Percentiles rank a stretch among this genome's conserved stretches.
These are phyloP conservation scores for Dromococcyx pavoninus DNA, from an alignment of 2,797 vertebrate species.

Conservation along the genomic window DNA sequence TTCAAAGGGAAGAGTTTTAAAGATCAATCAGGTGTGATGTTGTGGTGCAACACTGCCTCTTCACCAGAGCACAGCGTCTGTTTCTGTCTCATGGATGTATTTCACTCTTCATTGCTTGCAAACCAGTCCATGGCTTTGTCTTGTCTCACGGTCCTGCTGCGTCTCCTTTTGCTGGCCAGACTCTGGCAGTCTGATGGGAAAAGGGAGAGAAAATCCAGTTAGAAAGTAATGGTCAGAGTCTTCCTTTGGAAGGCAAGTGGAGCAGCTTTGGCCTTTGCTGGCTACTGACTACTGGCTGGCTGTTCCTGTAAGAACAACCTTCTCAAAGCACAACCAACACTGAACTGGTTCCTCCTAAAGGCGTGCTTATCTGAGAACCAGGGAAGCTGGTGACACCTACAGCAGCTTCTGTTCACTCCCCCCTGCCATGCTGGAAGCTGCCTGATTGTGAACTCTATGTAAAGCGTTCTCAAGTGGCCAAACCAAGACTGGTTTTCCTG, in stretches of 20 bases:
- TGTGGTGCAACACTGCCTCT: not conserved
- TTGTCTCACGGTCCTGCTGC: slow-evolving; percentile 22
- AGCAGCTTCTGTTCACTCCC: not conserved
- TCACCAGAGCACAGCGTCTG: not conserved
- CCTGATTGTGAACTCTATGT: not conserved
- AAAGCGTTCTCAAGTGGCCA: not conserved
- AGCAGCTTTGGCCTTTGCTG: not conserved
- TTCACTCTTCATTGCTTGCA: slow-evolving; percentile 82
- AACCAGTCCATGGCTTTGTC: slow-evolving; percentile 91
- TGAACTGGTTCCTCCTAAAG: not conserved
- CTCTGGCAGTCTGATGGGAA: slow-evolving; percentile 61
- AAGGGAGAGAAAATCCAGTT: not conserved
- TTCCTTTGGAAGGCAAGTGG: not conserved
- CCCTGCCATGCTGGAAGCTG: not conserved
- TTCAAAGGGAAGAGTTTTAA: not conserved
- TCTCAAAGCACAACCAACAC: not conserved
- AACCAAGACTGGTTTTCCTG: not conserved
- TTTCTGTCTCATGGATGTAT: not conserved
- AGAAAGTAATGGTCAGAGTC: not conserved
- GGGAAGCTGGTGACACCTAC: not conserved
- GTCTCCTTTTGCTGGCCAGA: slow-evolving; percentile 52
- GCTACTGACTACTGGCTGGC: not conserved
- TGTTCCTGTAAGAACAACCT: not conserved
- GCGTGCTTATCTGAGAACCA: not conserved
- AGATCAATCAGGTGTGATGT: not conserved